A percentile compares a stretch with the other conserved stretches of the same genome.
Evolutionary conservation across 2,797 vertebrate genomes (phyloP).

Genomic region (Nasua narica): DNA sequence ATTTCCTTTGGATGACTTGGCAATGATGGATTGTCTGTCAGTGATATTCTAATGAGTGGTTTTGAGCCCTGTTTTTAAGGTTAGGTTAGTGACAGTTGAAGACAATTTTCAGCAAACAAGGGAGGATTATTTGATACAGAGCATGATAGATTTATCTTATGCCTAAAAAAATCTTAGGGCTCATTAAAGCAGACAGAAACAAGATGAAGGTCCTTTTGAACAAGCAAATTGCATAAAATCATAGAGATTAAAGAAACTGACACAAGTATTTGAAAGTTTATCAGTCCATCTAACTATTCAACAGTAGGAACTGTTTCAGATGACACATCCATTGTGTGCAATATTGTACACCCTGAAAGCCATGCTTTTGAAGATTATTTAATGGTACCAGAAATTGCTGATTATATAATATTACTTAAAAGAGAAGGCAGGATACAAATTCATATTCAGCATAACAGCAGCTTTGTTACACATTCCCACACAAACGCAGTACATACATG

Average conservation of each 20-base stretch:
- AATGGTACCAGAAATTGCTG: not conserved
- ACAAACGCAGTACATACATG: not conserved
- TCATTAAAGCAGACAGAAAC: not conserved
- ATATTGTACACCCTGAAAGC: not conserved
- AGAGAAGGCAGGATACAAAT: not conserved
- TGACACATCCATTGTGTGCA: not conserved
- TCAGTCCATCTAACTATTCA: not conserved
- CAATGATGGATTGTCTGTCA: not conserved
- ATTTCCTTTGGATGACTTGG: slow-evolving; percentile 3
- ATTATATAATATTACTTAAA: not conserved
- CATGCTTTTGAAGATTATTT: not conserved
- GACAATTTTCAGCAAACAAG: slow-evolving; percentile 19
- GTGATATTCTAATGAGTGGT: not conserved
- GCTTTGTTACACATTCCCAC: not conserved
- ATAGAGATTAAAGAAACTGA: not conserved
- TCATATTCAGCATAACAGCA: not conserved
- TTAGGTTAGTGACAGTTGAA: not conserved
- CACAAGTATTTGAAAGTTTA: not conserved
- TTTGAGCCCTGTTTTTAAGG: slow-evolving; percentile 11
- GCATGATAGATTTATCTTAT: slow-evolving; percentile 23
- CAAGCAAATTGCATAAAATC: not conserved
- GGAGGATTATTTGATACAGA: not conserved
- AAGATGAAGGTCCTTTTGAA: not conserved
- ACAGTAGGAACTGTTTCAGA: not conserved
- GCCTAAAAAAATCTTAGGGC: not conserved